Percentiles rank a stretch among this genome's conserved stretches.
These are phyloP conservation scores for Steatornis caripensis DNA, from an alignment of 2,113 vertebrate genomes.

Conservation along the genomic window DNA sequence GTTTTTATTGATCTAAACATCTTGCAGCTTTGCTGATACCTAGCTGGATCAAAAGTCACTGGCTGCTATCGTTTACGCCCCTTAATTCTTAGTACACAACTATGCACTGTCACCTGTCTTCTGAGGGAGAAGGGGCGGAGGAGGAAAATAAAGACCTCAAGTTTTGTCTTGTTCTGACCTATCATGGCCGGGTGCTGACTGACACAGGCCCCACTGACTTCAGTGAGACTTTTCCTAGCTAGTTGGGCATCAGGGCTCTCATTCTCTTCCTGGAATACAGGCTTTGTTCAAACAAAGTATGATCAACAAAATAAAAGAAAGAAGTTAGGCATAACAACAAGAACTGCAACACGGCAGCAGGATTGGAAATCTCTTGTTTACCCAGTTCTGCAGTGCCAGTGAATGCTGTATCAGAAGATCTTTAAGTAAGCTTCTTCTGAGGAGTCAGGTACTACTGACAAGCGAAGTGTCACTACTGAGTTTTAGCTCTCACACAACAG, in stretches of 20 bases:
- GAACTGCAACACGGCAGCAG: background rate
- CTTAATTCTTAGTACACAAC: background rate
- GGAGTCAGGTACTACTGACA: background rate
- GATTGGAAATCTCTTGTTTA: background rate
- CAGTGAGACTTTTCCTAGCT: background rate
- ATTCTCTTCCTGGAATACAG: background rate
- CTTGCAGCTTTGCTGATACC: background rate
- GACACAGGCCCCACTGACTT: background rate
- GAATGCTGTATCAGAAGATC: background rate
- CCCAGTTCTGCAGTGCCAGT: background rate
- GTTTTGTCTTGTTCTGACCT: background rate
- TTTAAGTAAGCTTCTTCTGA: background rate
- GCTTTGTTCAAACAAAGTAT: background rate
- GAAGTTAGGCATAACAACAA: background rate
- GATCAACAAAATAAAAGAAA: background rate
- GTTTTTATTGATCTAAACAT: conserved; percentile 14
- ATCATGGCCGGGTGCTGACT: background rate
- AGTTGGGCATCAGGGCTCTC: background rate
- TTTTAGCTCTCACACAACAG: background rate
- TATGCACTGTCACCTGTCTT: background rate
- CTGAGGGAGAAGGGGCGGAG: background rate
- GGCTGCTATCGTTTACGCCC: background rate
- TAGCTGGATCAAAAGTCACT: background rate
- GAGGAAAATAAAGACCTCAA: background rate
- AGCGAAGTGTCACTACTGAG: background rate